phyloP scores from a whole-genome alignment of 37 sponge, comb jelly and placozoan genomes.

The Dysidea cf. avara region DNA sequence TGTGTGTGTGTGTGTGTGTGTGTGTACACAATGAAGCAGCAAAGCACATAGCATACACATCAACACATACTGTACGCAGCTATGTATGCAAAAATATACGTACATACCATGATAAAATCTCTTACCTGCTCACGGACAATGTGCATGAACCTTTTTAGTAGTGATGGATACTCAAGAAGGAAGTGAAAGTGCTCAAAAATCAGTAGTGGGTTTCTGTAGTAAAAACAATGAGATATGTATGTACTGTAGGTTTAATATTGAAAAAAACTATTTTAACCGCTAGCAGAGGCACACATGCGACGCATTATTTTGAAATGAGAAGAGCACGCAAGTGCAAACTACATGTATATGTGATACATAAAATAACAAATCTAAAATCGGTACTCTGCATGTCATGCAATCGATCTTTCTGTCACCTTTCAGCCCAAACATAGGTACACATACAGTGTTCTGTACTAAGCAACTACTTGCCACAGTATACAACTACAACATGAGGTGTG shows the following conservation, averaged over 20 bases:
- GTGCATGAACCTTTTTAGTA: conserved; percentile 73
- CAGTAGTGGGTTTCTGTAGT: conserved; percentile 69
- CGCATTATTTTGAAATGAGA: too few relatives aligned
- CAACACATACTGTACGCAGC: neutral
- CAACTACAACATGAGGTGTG: too few relatives aligned
- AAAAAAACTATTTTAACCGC: neutral
- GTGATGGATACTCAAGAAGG: conserved; percentile 66
- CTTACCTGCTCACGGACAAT: conserved; percentile 64
- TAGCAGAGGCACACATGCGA: too few relatives aligned
- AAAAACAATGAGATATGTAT: neutral
- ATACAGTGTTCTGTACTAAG: too few relatives aligned
- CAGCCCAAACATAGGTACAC: too few relatives aligned
- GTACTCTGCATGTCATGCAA: too few relatives aligned
- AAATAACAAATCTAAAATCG: too few relatives aligned
- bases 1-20: neutral
- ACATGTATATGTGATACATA: neutral
- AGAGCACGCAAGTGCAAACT: too few relatives aligned
- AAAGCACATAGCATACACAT: too few relatives aligned
- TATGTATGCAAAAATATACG: too few relatives aligned
- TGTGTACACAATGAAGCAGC: neutral
- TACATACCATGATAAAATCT: neutral
- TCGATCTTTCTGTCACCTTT: too few relatives aligned
- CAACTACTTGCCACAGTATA: too few relatives aligned
- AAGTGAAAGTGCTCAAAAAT: conserved; percentile 93
- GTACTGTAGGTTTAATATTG: neutral